These are phyloP conservation scores for Oceanodroma leucorhoa DNA, from an alignment of 2,797 vertebrate genomes.

Conservation along the genomic window DNA sequence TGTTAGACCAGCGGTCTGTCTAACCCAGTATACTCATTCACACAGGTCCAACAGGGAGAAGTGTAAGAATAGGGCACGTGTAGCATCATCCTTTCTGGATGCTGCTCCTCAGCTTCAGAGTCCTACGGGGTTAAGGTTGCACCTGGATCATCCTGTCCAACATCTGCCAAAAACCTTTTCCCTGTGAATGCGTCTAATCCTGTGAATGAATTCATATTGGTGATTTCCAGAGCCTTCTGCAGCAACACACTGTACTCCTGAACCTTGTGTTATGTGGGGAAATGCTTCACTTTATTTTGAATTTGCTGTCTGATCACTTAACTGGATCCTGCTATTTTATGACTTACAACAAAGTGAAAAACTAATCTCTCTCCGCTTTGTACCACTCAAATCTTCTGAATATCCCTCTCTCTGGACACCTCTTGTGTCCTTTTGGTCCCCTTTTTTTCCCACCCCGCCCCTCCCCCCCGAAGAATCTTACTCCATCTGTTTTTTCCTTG, in stretches of 20 bases:
- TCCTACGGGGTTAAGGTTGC: not conserved
- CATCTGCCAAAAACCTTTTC: not conserved
- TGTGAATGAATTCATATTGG: not conserved
- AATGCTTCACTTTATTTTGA: not conserved
- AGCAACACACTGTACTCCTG: not conserved
- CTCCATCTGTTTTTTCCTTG: not conserved
- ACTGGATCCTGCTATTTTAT: not conserved
- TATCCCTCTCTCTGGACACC: not conserved
- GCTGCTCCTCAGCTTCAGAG: not conserved
- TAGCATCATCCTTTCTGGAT: not conserved
- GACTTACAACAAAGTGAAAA: not conserved
- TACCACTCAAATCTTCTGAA: not conserved
- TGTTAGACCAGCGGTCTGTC: not conserved
- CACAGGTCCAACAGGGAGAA: not conserved
- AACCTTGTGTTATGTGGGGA: not conserved
- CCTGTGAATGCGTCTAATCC: rapidly evolving
- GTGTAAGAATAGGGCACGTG: rapidly evolving
- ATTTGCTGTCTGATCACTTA: not conserved
- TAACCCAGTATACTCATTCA: not conserved
- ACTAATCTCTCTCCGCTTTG: not conserved
- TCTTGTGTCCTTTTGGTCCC: not conserved
- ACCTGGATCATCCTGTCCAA: not conserved
- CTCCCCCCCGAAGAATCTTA: not conserved
- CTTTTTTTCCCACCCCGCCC: too few relatives aligned
- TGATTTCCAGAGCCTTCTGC: not conserved